These are phyloP conservation scores for Coremacera marginata DNA, from an alignment of 2,888 invertebrate genomes.

Conservation along the genomic window DNA sequence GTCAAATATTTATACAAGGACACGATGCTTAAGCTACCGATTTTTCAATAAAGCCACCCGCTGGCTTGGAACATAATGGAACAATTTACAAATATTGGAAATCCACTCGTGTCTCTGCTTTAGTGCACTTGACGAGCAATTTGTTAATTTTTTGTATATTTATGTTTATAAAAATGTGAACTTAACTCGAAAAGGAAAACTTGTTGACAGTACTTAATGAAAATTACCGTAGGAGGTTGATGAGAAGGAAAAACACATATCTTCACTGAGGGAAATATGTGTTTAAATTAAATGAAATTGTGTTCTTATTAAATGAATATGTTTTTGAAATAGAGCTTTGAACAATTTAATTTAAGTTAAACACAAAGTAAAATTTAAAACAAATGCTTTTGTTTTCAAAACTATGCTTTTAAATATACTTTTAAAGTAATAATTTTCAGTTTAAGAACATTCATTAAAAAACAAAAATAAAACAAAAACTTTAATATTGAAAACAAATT, in stretches of 20 bases:
- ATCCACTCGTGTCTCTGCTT: conserved; percentile 36
- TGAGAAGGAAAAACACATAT: neutral
- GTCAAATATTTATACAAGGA: conserved; percentile 51
- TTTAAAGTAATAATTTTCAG: too few relatives aligned
- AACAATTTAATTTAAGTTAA: too few relatives aligned
- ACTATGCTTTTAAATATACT: too few relatives aligned
- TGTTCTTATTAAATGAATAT: too few relatives aligned
- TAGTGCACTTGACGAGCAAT: conserved; percentile 36
- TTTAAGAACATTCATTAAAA: too few relatives aligned
- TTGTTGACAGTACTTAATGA: conserved; percentile 30
- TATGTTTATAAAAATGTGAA: conserved; percentile 10
- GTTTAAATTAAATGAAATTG: too few relatives aligned
- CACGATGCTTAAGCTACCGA: neutral
- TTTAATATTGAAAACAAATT: too few relatives aligned
- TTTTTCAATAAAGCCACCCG: conserved; percentile 18
- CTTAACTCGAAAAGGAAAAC: conserved; percentile 3
- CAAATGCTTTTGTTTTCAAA: too few relatives aligned
- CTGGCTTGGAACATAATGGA: conserved; percentile 35
- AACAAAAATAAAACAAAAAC: too few relatives aligned
- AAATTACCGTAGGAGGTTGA: neutral
- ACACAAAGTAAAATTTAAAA: too few relatives aligned
- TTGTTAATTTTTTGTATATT: conserved; percentile 32
- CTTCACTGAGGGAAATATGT: too few relatives aligned
- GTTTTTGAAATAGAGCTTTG: too few relatives aligned
- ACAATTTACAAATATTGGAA: conserved; percentile 47